These are phyloP conservation scores for Nomada goodeniana DNA, from an alignment of 2,888 invertebrate species.

Conservation along the genomic window DNA sequence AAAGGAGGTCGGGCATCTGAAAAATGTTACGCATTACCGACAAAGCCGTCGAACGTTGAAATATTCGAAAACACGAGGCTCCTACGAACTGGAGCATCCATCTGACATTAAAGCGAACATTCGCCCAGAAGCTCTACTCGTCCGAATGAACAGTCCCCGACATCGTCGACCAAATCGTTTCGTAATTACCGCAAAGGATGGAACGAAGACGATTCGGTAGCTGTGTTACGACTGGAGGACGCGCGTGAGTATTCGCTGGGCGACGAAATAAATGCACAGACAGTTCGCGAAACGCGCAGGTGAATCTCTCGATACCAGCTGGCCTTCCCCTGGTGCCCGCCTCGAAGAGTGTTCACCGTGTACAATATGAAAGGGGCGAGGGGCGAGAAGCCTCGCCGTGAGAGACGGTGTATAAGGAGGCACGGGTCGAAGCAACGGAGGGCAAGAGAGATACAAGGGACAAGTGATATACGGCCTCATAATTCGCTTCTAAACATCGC, in stretches of 20 bases:
- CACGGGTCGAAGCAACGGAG: conserved; percentile 15
- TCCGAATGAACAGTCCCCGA: not conserved
- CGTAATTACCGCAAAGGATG: conserved; percentile 33
- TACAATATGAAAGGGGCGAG: conserved; percentile 46
- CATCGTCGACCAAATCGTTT: conserved; percentile 36
- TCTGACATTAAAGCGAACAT: conserved; percentile 11
- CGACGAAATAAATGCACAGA: conserved; percentile 65
- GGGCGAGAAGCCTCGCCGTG: conserved; percentile 6
- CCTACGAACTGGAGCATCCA: not conserved
- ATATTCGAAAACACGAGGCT: conserved; percentile 10
- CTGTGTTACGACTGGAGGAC: conserved; percentile 22
- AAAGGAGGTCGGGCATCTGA: not conserved
- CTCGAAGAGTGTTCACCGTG: conserved; percentile 4
- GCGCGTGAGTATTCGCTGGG: too few species aligned
- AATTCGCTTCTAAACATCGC: conserved; percentile 80
- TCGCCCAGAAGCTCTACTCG: not conserved
- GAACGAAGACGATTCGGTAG: conserved; percentile 23
- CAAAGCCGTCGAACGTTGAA: not conserved
- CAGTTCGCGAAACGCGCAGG: conserved; percentile 68
- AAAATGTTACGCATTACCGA: not conserved
- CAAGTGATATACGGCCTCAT: conserved; percentile 78
- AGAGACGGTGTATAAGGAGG: conserved; percentile 31
- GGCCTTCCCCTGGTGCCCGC: conserved; percentile 19
- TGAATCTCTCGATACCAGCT: conserved; percentile 17
- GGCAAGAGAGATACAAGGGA: conserved; percentile 56